Conservation (phyloP, 2,888 invertebrate genomes). For the Amphipoea lucens region DNA sequence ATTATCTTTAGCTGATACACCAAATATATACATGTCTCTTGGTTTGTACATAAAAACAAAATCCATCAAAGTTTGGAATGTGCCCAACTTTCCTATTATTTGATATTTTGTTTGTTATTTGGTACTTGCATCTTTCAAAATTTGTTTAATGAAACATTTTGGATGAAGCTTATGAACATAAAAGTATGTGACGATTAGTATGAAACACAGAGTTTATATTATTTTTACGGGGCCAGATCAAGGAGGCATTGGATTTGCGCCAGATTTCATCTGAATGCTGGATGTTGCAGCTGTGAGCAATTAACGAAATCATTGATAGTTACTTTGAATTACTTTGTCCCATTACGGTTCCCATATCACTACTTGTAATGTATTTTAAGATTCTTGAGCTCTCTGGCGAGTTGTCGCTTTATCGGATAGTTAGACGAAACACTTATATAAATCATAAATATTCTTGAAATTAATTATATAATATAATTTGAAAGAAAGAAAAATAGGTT, state of each 20-base stretch:
- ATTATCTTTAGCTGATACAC: slow-evolving; percentile 40
- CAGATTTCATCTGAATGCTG: slow-evolving; percentile 28
- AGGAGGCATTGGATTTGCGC: slow-evolving; percentile 7
- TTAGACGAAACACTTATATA: slow-evolving; percentile 16
- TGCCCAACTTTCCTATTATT: slow-evolving; percentile 55
- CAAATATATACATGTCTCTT: slow-evolving; percentile 3
- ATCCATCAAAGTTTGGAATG: slow-evolving; percentile 55
- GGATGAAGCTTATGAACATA: neutral
- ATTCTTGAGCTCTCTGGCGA: slow-evolving; percentile 11
- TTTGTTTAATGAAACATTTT: slow-evolving; percentile 28
- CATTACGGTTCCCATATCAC: neutral
- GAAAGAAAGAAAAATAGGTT: too few relatives aligned
- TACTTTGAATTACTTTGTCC: neutral
- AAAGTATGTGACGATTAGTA: slow-evolving; percentile 22
- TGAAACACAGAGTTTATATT: slow-evolving; percentile 16
- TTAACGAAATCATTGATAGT: slow-evolving; percentile 19
- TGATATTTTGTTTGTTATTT: slow-evolving; percentile 40
- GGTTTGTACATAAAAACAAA: slow-evolving; percentile 36
- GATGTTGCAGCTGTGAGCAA: slow-evolving; percentile 23
- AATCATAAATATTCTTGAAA: slow-evolving; percentile 29
- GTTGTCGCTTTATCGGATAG: slow-evolving; percentile 6
- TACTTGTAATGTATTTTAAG: slow-evolving; percentile 24
- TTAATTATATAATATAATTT: neutral
- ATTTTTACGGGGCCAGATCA: slow-evolving; percentile 13
- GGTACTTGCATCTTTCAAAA: slow-evolving; percentile 17